phyloP scores from a whole-genome alignment of 2,797 vertebrate species.

The Bothrops alternatus region DNA sequence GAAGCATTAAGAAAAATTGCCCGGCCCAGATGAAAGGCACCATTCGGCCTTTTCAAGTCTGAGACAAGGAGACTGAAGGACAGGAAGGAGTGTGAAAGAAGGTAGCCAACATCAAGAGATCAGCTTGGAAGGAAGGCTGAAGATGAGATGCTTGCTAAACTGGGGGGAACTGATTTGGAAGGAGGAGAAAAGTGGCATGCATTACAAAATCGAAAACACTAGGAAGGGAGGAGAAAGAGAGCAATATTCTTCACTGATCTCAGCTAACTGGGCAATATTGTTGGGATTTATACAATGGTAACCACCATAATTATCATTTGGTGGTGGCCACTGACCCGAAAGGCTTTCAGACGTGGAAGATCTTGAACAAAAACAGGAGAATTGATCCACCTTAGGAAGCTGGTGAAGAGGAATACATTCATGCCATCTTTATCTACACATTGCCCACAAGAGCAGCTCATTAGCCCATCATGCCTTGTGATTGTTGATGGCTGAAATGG shows the following conservation, averaged over 20 bases:
- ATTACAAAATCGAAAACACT: not conserved
- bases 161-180: not conserved
- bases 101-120: not conserved
- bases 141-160: not conserved
- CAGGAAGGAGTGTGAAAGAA: not conserved
- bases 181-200: not conserved
- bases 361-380: not conserved
- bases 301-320: not conserved
- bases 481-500: slow-evolving; percentile 26
- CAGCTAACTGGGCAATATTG: not conserved
- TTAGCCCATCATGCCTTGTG: slow-evolving; percentile 59
- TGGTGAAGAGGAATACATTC: not conserved
- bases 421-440: slow-evolving; percentile 53
- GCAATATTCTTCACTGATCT: not conserved
- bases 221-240: not conserved
- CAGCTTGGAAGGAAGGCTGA: not conserved
- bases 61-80: not conserved
- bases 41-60: not conserved
- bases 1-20: not conserved
- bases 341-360: not conserved
- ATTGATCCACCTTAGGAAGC: not conserved
- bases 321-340: not conserved
- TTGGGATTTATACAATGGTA: not conserved
- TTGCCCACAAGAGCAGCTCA: slow-evolving; percentile 57
- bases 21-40: not conserved